Evolutionary conservation across 2,113 vertebrate species (phyloP).

Genomic region (Esox niger): DNA sequence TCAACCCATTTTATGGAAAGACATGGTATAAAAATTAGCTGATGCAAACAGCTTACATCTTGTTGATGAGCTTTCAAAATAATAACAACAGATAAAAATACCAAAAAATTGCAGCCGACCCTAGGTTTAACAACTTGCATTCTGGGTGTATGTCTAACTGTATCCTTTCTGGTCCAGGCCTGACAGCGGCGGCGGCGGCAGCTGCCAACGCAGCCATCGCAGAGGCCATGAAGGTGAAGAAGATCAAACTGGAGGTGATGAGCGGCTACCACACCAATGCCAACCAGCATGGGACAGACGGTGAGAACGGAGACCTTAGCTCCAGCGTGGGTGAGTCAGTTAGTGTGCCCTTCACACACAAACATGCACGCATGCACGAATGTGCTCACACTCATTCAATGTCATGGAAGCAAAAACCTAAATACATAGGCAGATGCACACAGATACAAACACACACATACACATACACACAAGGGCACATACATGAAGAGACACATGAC

Average conservation of each 20-base stretch:
- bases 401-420: background rate
- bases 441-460: background rate
- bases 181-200: conserved; percentile 94
- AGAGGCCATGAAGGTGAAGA: conserved; percentile 99
- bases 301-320: conserved; percentile 96
- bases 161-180: conserved; percentile 68
- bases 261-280: conserved; percentile 94
- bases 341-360: conserved; percentile 65
- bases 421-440: conserved; percentile 5
- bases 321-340: conserved; percentile 82
- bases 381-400: background rate
- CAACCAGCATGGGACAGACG: conserved; percentile 89
- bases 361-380: background rate
- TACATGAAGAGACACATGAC: too few relatives aligned
- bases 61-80: too few relatives aligned
- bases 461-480: too few relatives aligned
- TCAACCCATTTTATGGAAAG: too few relatives aligned
- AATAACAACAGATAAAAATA: too few relatives aligned
- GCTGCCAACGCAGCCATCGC: conserved; percentile 97
- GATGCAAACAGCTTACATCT: too few relatives aligned
- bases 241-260: conserved; percentile 99
- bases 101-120: background rate
- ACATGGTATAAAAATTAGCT: too few relatives aligned
- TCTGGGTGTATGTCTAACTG: background rate
- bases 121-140: background rate